These are phyloP conservation scores for Calyptomena viridis DNA, from an alignment of 2,113 vertebrate species.

Conservation along the genomic window DNA sequence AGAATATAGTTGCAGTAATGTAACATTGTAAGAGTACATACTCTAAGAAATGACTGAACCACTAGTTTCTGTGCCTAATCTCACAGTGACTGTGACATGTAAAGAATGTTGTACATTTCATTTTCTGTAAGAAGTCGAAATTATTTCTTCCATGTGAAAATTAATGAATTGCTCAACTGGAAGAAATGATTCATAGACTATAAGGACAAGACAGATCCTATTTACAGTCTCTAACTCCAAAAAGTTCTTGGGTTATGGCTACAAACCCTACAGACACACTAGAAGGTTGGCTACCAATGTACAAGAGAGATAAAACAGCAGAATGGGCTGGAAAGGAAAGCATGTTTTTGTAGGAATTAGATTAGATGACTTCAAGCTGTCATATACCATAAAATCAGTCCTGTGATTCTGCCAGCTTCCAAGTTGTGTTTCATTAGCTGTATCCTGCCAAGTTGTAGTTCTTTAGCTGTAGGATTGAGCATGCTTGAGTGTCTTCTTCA, in stretches of 20 bases:
- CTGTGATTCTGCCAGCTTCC: not conserved
- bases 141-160: not conserved
- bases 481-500: not conserved
- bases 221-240: not conserved
- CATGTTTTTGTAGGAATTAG: not conserved
- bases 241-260: not conserved
- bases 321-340: not conserved
- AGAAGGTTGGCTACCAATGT: not conserved
- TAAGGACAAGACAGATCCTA: not conserved
- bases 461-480: not conserved
- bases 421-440: too few species aligned
- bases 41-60: not conserved
- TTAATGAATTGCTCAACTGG: not conserved
- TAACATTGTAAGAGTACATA: not conserved
- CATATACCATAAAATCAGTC: not conserved
- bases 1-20: not conserved
- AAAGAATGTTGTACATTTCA: not conserved
- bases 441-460: too few species aligned
- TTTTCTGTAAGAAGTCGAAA: constrained; percentile 12
- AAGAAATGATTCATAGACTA: not conserved
- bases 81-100: not conserved
- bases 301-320: not conserved
- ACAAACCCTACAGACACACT: not conserved
- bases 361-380: not conserved
- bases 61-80: not conserved